A percentile compares a stretch with the other conserved stretches of the same genome.
These are phyloP conservation scores for Drosophila maculinotata DNA, from an alignment of 2,888 invertebrate genomes.

Conservation along the genomic window DNA sequence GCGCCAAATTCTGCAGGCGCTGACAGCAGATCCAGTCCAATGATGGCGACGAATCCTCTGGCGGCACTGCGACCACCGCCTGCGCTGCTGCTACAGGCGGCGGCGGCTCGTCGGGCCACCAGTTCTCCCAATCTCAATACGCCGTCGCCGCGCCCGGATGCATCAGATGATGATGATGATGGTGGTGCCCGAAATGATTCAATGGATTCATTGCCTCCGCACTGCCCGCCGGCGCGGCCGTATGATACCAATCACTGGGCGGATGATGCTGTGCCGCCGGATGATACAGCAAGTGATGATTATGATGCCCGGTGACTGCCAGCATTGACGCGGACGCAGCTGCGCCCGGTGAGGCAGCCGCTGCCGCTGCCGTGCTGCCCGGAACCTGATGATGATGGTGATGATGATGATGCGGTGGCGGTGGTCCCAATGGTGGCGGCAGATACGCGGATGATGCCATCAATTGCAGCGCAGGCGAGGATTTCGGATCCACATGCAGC, in stretches of 20 bases:
- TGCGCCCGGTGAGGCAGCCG: slow-evolving; percentile 71
- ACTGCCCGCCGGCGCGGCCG: slow-evolving; percentile 83
- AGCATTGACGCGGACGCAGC: slow-evolving; percentile 81
- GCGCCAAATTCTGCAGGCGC: slow-evolving; percentile 72
- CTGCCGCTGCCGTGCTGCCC: slow-evolving; percentile 59
- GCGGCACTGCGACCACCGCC: slow-evolving; percentile 18
- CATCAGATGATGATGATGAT: slow-evolving; percentile 88
- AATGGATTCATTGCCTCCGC: slow-evolving; percentile 85
- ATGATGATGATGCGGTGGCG: slow-evolving; percentile 82
- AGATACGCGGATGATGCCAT: slow-evolving; percentile 83
- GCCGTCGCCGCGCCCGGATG: slow-evolving; percentile 91
- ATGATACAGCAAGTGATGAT: slow-evolving; percentile 85
- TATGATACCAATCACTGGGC: slow-evolving; percentile 85
- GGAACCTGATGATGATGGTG: slow-evolving; percentile 75
- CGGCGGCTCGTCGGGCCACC: slow-evolving; percentile 71
- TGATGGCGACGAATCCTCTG: slow-evolving; percentile 57
- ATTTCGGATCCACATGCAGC: slow-evolving; percentile 69
- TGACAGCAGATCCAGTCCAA: slow-evolving; percentile 73
- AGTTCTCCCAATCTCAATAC: slow-evolving; percentile 87
- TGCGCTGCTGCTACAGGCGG: slow-evolving; percentile 25
- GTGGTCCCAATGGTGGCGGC: slow-evolving; percentile 83
- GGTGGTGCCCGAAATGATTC: slow-evolving; percentile 87
- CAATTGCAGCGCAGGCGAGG: slow-evolving; percentile 81
- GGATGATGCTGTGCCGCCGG: slow-evolving; percentile 85
- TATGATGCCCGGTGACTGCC: slow-evolving; percentile 82